Percentiles rank a stretch among this genome's conserved stretches.
Evolutionary conservation across 2,888 invertebrate species (phyloP).

Genomic region (Dichetophora obliterata): DNA sequence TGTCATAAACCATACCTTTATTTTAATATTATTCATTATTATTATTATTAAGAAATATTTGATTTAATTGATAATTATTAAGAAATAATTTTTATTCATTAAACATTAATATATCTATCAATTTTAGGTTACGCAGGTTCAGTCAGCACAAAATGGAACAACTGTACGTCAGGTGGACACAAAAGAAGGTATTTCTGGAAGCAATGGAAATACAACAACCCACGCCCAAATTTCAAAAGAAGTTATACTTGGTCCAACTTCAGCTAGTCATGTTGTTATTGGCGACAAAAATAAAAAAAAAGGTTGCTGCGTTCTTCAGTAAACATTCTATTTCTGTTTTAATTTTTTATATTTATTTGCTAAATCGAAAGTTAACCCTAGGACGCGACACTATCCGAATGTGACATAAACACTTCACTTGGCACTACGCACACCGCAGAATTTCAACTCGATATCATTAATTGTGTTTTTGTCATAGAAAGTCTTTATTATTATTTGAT

Average conservation of each 20-base stretch:
- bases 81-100: constrained; percentile 28
- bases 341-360: constrained; percentile 48
- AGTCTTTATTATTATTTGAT: too few species aligned
- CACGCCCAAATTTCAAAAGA: constrained; percentile 69
- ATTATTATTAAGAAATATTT: too few species aligned
- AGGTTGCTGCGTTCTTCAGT: constrained; percentile 95
- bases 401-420: too few species aligned
- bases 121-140: constrained; percentile 66
- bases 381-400: too few species aligned
- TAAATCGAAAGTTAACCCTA: constrained; percentile 30
- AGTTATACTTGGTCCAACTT: constrained; percentile 82
- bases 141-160: constrained; percentile 70
- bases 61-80: too few species aligned
- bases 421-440: too few species aligned
- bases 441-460: too few species aligned
- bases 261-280: constrained; percentile 89
- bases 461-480: too few species aligned
- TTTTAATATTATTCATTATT: too few species aligned
- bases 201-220: constrained; percentile 65
- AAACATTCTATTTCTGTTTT: constrained; percentile 62
- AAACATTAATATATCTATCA: background rate
- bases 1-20: too few species aligned
- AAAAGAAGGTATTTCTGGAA: constrained; percentile 54
- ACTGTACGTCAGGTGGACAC: constrained; percentile 65
- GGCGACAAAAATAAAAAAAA: constrained; percentile 91